These are phyloP conservation scores for Nymphalis io DNA, from an alignment of 1,140 invertebrate genomes.

Conservation along the genomic window DNA sequence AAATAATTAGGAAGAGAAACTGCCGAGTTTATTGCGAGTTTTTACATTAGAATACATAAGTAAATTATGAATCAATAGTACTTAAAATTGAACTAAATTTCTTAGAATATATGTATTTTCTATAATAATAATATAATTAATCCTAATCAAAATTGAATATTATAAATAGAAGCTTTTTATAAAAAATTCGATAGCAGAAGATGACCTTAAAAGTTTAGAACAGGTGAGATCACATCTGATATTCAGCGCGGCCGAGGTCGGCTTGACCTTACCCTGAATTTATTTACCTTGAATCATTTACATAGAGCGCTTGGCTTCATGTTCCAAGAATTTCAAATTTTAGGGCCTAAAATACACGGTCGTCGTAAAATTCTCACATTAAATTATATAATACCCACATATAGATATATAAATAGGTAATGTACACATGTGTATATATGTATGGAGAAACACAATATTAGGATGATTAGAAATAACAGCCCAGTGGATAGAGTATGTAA, in stretches of 20 bases:
- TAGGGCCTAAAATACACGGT: background rate
- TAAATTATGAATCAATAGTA: too few relatives aligned
- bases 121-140: too few relatives aligned
- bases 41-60: too few relatives aligned
- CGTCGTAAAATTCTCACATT: background rate
- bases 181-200: conserved; percentile 1
- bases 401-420: background rate
- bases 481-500: too few relatives aligned
- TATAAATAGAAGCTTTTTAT: background rate
- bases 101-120: too few relatives aligned
- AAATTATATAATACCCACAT: background rate
- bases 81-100: too few relatives aligned
- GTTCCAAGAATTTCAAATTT: conserved; percentile 8
- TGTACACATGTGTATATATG: background rate
- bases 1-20: too few relatives aligned
- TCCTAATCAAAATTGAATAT: too few relatives aligned
- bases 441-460: too few relatives aligned
- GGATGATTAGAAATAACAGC: too few relatives aligned
- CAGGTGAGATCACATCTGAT: conserved; percentile 41
- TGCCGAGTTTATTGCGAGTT: too few relatives aligned
- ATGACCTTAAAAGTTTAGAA: conserved; percentile 2
- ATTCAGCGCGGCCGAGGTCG: conserved; percentile 21
- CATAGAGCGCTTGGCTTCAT: conserved; percentile 7
- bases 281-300: conserved; percentile 30
- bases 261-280: conserved; percentile 24